Percentiles rank a stretch among this genome's conserved stretches.
Evolutionary conservation across 2,888 invertebrate genomes (phyloP).

Genomic region (Brenthis daphne): DNA sequence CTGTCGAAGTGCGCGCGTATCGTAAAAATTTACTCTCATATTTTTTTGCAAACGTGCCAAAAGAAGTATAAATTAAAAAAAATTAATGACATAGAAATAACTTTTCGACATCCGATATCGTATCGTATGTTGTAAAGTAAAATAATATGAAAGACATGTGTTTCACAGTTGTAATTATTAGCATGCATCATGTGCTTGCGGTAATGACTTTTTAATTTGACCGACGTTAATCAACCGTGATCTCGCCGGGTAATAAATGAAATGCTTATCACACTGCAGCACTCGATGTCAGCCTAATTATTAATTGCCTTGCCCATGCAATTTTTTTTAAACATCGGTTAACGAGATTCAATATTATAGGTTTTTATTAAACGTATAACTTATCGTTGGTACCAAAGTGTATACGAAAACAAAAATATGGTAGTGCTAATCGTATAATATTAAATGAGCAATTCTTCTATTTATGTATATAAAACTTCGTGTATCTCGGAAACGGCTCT

Average conservation of each 20-base stretch:
- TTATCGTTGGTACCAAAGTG: neutral
- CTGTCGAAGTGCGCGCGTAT: no score
- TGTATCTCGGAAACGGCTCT: no score
- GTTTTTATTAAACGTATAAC: neutral
- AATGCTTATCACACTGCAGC: conserved; percentile 21
- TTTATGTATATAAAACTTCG: neutral
- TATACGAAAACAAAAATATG: neutral
- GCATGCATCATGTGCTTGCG: conserved; percentile 24
- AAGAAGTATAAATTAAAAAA: no score
- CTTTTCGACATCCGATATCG: neutral
- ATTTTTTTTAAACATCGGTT: neutral
- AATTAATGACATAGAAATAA: neutral
- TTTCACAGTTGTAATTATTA: conserved; percentile 19
- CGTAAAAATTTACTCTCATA: no score
- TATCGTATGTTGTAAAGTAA: neutral
- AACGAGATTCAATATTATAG: neutral
- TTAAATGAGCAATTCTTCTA: neutral
- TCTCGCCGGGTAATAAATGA: conserved; percentile 25
- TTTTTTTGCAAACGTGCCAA: no score
- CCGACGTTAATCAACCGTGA: conserved; percentile 33
- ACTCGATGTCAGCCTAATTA: conserved; percentile 15
- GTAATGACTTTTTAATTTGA: conserved; percentile 44
- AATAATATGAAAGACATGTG: neutral
- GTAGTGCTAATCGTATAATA: neutral
- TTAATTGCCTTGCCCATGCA: conserved; percentile 5